Evolutionary conservation across 2,888 invertebrate genomes (phyloP).

Genomic region (Drosophila infuscata): DNA sequence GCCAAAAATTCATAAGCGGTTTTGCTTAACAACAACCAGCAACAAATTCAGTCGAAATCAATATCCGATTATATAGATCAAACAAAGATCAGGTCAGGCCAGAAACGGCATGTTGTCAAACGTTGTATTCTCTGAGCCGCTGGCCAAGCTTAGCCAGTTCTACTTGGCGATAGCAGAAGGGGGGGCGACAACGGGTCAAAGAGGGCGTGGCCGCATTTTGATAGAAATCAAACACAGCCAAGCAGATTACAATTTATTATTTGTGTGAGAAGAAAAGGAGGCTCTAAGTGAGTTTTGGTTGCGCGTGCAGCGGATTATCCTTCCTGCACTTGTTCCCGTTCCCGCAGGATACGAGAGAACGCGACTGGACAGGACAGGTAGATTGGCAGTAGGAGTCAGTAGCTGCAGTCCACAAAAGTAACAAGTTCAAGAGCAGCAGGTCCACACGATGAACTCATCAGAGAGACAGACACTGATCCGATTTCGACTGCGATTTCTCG

Average conservation of each 20-base stretch:
- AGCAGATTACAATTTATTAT: slow-evolving; percentile 80
- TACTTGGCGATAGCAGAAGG: slow-evolving; percentile 10
- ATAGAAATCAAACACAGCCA: slow-evolving; percentile 74
- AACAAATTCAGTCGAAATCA: slow-evolving; percentile 72
- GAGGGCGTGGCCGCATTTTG: slow-evolving; percentile 78
- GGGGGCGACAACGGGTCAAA: slow-evolving; percentile 24
- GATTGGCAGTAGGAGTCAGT: slow-evolving; percentile 25
- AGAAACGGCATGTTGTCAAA: slow-evolving; percentile 78
- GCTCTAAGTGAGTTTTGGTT: slow-evolving; percentile 42
- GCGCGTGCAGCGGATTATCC: slow-evolving; percentile 77
- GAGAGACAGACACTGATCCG: slow-evolving; percentile 66
- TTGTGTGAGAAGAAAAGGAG: slow-evolving; percentile 52
- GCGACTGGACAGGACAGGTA: slow-evolving; percentile 1
- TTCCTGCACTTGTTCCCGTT: slow-evolving; percentile 64
- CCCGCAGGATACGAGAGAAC: background rate
- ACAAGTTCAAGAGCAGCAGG: slow-evolving; percentile 61
- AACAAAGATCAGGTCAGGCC: slow-evolving; percentile 58
- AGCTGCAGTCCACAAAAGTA: slow-evolving; percentile 49
- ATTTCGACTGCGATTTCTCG: slow-evolving; percentile 28
- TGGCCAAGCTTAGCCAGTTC: slow-evolving; percentile 47
- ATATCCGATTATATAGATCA: slow-evolving; percentile 81
- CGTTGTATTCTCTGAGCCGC: slow-evolving; percentile 71
- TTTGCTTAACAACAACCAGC: slow-evolving; percentile 17
- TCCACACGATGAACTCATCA: slow-evolving; percentile 71
- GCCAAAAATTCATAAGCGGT: slow-evolving; percentile 60